Conservation (phyloP, 2,888 invertebrate species). For the Podotricha telesiphe region DNA sequence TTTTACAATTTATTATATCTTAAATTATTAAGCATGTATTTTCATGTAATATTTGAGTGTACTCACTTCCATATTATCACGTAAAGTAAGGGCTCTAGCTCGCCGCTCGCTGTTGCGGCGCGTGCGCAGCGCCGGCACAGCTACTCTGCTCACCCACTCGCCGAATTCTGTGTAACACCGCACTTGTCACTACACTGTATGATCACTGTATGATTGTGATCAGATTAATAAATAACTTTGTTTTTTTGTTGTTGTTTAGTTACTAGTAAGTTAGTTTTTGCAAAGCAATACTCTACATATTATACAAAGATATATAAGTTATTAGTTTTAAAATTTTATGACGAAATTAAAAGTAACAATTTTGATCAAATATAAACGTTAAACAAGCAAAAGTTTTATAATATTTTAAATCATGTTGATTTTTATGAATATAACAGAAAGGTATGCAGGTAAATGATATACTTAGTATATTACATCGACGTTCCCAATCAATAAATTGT, state of each 20-base stretch:
- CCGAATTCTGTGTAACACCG: constrained; percentile 71
- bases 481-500: not conserved
- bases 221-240: not conserved
- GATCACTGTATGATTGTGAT: constrained; percentile 33
- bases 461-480: not conserved
- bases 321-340: not conserved
- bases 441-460: not conserved
- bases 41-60: not conserved
- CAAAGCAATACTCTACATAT: no score
- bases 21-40: no score
- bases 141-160: constrained; percentile 77
- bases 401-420: not conserved
- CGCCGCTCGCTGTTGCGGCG: constrained; percentile 64
- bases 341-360: not conserved
- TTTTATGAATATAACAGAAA: not conserved
- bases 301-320: not conserved
- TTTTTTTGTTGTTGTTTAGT: no score
- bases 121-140: constrained; percentile 67
- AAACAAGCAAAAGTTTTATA: not conserved
- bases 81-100: constrained; percentile 65
- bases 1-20: no score
- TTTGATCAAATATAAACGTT: no score
- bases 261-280: no score
- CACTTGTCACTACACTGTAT: constrained; percentile 49
- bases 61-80: constrained; percentile 73